Evolutionary conservation across 2,797 vertebrate species (phyloP).

Genomic region (Brotula barbata): DNA sequence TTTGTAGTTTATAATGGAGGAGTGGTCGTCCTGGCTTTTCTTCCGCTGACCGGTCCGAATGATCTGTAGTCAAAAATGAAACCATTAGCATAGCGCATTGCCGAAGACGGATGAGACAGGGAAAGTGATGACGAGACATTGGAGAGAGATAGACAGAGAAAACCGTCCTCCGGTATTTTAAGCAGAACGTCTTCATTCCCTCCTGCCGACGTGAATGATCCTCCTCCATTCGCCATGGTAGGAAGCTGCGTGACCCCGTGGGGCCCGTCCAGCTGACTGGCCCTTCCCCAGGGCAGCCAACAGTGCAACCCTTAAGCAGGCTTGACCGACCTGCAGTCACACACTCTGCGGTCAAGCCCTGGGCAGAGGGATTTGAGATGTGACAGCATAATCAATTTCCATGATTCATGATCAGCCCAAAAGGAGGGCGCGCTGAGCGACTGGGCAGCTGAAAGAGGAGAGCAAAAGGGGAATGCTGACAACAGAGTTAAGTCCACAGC

Average conservation of each 20-base stretch:
- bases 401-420: conserved; percentile 74
- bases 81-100: conserved; percentile 59
- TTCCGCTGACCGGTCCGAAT: too few species aligned
- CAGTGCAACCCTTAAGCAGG: conserved; percentile 75
- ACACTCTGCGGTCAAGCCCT: conserved; percentile 73
- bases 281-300: conserved; percentile 56
- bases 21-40: conserved; percentile 13
- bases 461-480: conserved; percentile 70
- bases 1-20: conserved; percentile 5
- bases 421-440: conserved; percentile 63
- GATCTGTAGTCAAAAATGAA: conserved; percentile 38
- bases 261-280: conserved; percentile 55
- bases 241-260: conserved; percentile 68
- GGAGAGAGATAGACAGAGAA: conserved; percentile 40
- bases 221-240: conserved; percentile 70
- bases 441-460: conserved; percentile 71
- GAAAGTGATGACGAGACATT: conserved; percentile 58
- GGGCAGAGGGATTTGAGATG: conserved; percentile 72
- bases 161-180: conserved; percentile 62
- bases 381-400: conserved; percentile 81
- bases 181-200: conserved; percentile 77
- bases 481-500: conserved; percentile 48
- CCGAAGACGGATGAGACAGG: conserved; percentile 70
- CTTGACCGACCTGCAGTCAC: conserved; percentile 79
- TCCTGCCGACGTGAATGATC: conserved; percentile 70